These are phyloP conservation scores for Artemisiospiza belli DNA, from an alignment of 2,113 vertebrate genomes.

Conservation along the genomic window DNA sequence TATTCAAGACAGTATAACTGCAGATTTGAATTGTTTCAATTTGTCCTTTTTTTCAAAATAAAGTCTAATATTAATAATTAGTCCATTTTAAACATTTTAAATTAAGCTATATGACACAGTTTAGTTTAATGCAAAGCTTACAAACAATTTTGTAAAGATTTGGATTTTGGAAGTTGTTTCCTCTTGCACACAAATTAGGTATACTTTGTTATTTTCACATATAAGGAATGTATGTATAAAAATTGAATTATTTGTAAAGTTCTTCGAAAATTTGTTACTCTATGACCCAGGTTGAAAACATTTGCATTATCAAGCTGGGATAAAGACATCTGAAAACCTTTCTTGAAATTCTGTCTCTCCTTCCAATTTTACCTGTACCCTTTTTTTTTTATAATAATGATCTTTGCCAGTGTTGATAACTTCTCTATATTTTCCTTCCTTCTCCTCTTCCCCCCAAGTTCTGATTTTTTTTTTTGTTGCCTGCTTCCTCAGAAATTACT, in stretches of 20 bases:
- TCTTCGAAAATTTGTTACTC: not conserved
- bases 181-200: not conserved
- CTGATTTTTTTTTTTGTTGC: not conserved
- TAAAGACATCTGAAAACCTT: not conserved
- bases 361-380: not conserved
- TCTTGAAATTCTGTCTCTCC: not conserved
- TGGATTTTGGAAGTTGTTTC: not conserved
- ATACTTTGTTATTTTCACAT: not conserved
- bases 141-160: not conserved
- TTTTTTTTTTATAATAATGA: not conserved
- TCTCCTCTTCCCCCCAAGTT: not conserved
- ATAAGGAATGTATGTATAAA: not conserved
- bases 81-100: not conserved
- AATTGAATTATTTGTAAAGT: not conserved
- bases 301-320: not conserved
- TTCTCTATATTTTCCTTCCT: not conserved
- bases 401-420: not conserved
- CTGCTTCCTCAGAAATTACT: not conserved
- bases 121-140: not conserved
- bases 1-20: not conserved
- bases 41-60: not conserved
- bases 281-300: not conserved
- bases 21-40: not conserved
- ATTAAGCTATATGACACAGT: not conserved
- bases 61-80: not conserved